Evolutionary conservation across 2,797 vertebrate genomes (phyloP).

Genomic region (Liasis olivaceus): DNA sequence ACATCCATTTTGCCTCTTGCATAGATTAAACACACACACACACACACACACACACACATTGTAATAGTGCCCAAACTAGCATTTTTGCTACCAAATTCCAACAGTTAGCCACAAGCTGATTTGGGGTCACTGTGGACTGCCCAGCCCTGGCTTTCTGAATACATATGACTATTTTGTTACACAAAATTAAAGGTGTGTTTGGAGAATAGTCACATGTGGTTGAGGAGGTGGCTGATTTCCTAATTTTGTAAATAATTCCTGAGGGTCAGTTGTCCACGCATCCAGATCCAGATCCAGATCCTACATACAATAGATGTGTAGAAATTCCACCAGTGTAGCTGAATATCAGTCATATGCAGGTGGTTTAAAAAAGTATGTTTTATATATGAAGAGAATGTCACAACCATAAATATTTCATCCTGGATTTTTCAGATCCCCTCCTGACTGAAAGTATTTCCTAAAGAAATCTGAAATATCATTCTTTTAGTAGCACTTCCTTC

Average conservation of each 20-base stretch:
- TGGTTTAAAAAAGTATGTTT: background rate
- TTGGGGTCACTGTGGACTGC: too few relatives aligned
- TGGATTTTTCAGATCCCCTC: background rate
- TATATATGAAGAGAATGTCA: background rate
- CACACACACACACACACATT: too few relatives aligned
- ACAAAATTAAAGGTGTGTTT: too few relatives aligned
- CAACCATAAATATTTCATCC: background rate
- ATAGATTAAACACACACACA: too few relatives aligned
- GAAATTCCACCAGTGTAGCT: background rate
- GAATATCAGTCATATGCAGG: background rate
- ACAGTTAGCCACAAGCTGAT: too few relatives aligned
- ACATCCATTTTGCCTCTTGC: too few relatives aligned
- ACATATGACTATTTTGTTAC: too few relatives aligned
- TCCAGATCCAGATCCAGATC: background rate
- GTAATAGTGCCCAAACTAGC: too few relatives aligned
- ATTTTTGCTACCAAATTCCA: too few relatives aligned
- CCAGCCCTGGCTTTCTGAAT: too few relatives aligned
- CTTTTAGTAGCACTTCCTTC: background rate
- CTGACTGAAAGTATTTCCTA: conserved; percentile 30
- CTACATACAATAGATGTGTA: background rate
- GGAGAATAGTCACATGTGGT: too few relatives aligned
- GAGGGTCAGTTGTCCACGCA: background rate
- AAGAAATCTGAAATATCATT: background rate
- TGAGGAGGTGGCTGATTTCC: background rate
- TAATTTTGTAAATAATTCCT: background rate